These are phyloP conservation scores for Paratrypauchen microcephalus DNA, from an alignment of 2,797 vertebrate species.

Conservation along the genomic window DNA sequence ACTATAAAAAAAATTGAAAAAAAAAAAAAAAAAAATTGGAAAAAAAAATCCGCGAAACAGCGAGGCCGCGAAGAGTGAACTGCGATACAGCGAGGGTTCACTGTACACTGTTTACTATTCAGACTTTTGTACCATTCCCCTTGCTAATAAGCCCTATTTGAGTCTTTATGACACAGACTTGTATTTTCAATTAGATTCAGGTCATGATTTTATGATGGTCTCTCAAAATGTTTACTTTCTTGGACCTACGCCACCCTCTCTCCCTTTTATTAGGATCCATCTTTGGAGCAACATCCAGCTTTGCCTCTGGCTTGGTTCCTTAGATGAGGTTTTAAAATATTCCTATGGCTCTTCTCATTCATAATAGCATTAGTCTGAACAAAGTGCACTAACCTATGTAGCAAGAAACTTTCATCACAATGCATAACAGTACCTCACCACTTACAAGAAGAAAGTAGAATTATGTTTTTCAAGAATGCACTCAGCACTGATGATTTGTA, in stretches of 20 bases:
- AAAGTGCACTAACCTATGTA: neutral
- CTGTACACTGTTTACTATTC: neutral
- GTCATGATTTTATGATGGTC: neutral
- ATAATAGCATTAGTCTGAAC: neutral
- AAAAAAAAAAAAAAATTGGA: too few relatives aligned
- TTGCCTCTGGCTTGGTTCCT: neutral
- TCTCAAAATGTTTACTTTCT: slow-evolving; percentile 12
- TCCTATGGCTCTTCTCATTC: neutral
- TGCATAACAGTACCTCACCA: neutral
- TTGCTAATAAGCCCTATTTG: neutral
- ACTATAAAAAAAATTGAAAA: too few relatives aligned
- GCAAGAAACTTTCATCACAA: neutral
- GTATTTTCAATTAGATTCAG: slow-evolving; percentile 5
- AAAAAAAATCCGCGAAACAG: too few relatives aligned
- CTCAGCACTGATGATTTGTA: neutral
- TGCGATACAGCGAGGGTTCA: too few relatives aligned
- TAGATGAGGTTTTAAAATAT: slow-evolving; percentile 5
- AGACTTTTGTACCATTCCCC: neutral
- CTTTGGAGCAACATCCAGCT: neutral
- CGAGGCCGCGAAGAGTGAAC: too few relatives aligned
- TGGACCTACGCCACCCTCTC: neutral
- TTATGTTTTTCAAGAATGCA: neutral
- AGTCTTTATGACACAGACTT: too few relatives aligned
- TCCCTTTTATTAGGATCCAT: neutral
- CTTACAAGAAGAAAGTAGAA: neutral